phyloP scores from a whole-genome alignment of 2,888 invertebrate species.

The Cheilosia soror region DNA sequence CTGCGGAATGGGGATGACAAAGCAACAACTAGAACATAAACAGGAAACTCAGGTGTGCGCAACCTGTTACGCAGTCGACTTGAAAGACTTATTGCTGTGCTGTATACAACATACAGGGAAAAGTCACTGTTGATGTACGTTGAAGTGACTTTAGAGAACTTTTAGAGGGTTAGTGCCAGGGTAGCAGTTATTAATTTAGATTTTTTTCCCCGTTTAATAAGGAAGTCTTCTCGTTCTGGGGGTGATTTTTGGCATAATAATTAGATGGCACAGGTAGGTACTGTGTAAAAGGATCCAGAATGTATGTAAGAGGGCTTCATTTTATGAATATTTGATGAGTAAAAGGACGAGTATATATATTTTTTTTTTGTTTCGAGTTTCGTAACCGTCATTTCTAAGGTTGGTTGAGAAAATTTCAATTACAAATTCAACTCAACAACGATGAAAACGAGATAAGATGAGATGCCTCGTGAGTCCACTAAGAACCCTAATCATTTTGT shows the following conservation, averaged over 20 bases:
- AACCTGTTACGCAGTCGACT: constrained; percentile 66
- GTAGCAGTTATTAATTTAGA: constrained; percentile 44
- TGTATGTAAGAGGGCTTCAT: not conserved
- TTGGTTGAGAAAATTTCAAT: no score
- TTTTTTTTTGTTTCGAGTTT: no score
- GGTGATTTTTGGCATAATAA: constrained; percentile 48
- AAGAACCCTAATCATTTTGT: no score
- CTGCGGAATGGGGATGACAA: constrained; percentile 41
- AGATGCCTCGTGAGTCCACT: no score
- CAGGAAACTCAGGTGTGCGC: constrained; percentile 64
- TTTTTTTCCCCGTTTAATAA: constrained; percentile 19
- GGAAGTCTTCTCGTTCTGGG: constrained; percentile 15
- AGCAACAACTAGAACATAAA: constrained; percentile 31
- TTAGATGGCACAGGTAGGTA: no score
- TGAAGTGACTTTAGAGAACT: not conserved
- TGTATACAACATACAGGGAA: not conserved
- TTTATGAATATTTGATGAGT: not conserved
- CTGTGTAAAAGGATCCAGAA: no score
- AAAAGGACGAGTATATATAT: no score
- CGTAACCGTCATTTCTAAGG: no score
- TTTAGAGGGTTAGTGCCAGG: constrained; percentile 4
- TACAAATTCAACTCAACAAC: no score
- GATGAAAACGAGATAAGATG: no score
- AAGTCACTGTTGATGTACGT: no score
- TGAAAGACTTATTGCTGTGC: constrained; percentile 47